Conservation (phyloP, 2,113 vertebrate genomes). For the Egretta garzetta region DNA sequence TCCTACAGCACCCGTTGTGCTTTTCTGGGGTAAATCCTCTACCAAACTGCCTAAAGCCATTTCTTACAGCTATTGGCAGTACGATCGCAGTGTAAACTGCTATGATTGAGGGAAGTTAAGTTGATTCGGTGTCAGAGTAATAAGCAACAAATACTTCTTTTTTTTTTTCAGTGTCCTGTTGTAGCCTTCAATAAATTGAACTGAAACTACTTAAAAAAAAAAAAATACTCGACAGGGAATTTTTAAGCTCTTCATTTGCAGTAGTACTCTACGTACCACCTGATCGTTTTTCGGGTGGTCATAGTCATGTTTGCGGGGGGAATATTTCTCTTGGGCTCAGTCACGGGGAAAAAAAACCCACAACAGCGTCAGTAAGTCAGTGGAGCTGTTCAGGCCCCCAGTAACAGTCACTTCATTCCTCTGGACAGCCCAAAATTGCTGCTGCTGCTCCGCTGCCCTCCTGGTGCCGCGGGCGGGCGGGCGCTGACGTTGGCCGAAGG, state of each 20-base stretch:
- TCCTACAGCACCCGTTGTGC: not conserved
- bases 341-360: not conserved
- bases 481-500: rapidly evolving
- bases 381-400: not conserved
- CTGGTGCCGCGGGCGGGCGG: not conserved
- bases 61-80: not conserved
- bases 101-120: not conserved
- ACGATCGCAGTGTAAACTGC: not conserved
- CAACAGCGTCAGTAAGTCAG: rapidly evolving
- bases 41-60: not conserved
- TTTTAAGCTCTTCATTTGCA: not conserved
- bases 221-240: not conserved
- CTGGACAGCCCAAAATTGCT: rapidly evolving
- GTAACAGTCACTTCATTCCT: not conserved
- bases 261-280: too few species aligned
- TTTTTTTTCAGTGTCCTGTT: not conserved
- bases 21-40: not conserved
- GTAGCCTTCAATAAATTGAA: not conserved
- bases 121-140: not conserved
- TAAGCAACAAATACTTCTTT: not conserved
- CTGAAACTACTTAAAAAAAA: not conserved
- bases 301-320: not conserved
- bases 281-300: not conserved
- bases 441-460: not conserved
- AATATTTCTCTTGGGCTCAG: not conserved